Conservation (phyloP, 2,113 vertebrate species). For the Gallinago jamesoni region DNA sequence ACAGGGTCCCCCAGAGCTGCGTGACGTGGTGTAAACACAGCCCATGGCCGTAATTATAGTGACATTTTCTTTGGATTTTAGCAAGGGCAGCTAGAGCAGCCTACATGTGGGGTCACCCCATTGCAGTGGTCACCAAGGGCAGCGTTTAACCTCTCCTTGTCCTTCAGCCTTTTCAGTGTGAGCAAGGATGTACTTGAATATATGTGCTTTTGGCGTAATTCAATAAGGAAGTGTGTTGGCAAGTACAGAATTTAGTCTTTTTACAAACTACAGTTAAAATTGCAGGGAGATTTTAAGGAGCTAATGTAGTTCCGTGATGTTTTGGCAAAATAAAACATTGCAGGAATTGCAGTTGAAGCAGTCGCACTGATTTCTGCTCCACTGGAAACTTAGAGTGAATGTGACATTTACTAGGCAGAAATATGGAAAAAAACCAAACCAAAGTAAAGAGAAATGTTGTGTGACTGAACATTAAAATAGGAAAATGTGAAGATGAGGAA, state of each 20-base stretch:
- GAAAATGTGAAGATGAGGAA: not conserved
- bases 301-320: not conserved
- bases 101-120: not conserved
- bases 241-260: not conserved
- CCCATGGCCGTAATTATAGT: not conserved
- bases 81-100: not conserved
- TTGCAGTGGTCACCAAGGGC: too few relatives aligned
- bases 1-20: not conserved
- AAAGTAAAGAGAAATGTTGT: not conserved
- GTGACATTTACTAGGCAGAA: not conserved
- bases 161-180: not conserved
- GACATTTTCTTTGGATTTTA: not conserved
- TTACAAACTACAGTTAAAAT: not conserved
- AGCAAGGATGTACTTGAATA: not conserved
- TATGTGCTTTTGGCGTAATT: not conserved
- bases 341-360: not conserved
- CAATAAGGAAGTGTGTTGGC: not conserved
- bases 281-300: not conserved
- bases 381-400: not conserved
- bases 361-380: not conserved
- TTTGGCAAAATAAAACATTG: not conserved
- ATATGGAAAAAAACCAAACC: not conserved
- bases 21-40: not conserved
- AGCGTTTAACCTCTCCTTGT: not conserved
- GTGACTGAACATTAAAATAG: not conserved